Conservation (phyloP, 2,888 invertebrate species). For the Sussaba pulchella region DNA sequence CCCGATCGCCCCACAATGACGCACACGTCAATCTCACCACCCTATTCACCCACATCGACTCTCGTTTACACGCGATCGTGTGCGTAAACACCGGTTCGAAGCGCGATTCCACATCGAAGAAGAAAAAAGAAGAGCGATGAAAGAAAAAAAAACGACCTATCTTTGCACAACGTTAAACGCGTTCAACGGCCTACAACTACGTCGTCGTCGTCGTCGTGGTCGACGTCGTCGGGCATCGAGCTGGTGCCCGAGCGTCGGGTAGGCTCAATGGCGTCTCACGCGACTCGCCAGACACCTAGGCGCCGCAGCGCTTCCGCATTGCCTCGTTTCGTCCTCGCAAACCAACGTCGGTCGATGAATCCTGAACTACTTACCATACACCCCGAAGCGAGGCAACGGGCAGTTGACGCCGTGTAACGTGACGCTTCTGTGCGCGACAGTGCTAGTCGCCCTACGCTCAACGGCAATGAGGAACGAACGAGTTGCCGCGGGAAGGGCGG, state of each 20-base stretch:
- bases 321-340: slow-evolving; percentile 71
- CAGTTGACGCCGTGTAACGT: slow-evolving; percentile 9
- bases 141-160: slow-evolving; percentile 21
- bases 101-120: slow-evolving; percentile 22
- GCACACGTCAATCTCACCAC: slow-evolving; percentile 12
- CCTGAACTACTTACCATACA: slow-evolving; percentile 51
- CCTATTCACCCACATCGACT: neutral
- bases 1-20: neutral
- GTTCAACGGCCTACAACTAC: slow-evolving; percentile 37
- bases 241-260: slow-evolving; percentile 59
- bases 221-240: slow-evolving; percentile 44
- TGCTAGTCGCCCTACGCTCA: slow-evolving; percentile 19
- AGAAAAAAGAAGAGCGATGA: slow-evolving; percentile 24
- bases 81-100: slow-evolving; percentile 17
- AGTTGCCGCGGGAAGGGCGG: no score
- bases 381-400: neutral
- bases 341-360: slow-evolving; percentile 66
- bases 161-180: slow-evolving; percentile 47
- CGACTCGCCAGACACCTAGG: slow-evolving; percentile 72
- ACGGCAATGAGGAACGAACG: no score
- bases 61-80: slow-evolving; percentile 40
- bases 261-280: slow-evolving; percentile 73
- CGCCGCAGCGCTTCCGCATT: slow-evolving; percentile 72
- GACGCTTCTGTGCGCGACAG: slow-evolving; percentile 18
- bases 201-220: slow-evolving; percentile 43